Base-by-base conservation (phyloP, 2,797 vertebrate species). In the Characodon lateralis region DNA sequence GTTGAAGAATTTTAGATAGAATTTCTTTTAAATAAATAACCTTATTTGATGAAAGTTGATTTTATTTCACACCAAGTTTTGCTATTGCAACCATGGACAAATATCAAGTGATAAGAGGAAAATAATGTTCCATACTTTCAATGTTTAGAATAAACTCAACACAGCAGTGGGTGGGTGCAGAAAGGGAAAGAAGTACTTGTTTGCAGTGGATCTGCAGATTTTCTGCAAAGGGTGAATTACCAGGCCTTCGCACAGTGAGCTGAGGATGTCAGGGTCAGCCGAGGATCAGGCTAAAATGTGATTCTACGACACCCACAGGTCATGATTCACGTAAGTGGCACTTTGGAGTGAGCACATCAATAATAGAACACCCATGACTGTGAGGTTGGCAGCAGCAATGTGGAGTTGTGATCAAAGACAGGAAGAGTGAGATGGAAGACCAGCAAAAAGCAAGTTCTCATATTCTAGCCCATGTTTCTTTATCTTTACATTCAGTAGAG, bases 301-400 rank as follows among this genome's bases (percentile, higher is more conserved):
- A 88, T 85, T 86, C 51, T 79, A 58, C 71, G 63, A 78, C 90
- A 84, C 80, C 87, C 87, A 77, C 85, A 51, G 72, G 72, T 80
- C 83, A 78, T 70, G 72, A 80, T 70, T 80, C 87, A 87, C 80
- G 20, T 71, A 71, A 87, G 80, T 74, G 73, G 83, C 79, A 84
- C 73, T 35, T 73, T 73, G 76, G 79, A 88, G 83, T 48, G 24
- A 39, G 39, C 61, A 48, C 90, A 93, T 94, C 85, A 92, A 91
- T 93, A 90, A 91, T 85, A 79, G 76, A 91, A 53, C 59, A 76
- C 51, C 73, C 73, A 77, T 72, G 76, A 86, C 63, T 53, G 82
- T 89, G 78, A 50, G 81, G 81, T 74, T 78, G 77, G 70, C 71
- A 77, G 84, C 39, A 63, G 78, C 39, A 18, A 78, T 72, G 35